Evolutionary conservation across 1,140 invertebrate species (phyloP).

Genomic region (Phymorhynchus buccinoides): DNA sequence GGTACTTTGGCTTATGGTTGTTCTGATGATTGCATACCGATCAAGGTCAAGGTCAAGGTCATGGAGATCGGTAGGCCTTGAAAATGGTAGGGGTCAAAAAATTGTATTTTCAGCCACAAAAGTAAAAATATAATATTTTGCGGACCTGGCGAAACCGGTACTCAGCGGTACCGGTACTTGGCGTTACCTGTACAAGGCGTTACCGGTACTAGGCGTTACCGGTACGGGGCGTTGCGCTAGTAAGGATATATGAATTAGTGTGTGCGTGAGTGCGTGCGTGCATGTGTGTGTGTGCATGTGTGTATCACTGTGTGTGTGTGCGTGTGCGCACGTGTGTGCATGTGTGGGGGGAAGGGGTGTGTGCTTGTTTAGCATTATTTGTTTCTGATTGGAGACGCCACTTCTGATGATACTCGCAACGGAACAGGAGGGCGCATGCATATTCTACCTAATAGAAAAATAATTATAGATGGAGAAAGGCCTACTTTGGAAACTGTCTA

Average conservation of each 20-base stretch:
- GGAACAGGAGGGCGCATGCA: too few relatives aligned
- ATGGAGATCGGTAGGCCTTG: too few relatives aligned
- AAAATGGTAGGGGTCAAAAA: too few relatives aligned
- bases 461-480: too few relatives aligned
- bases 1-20: too few relatives aligned
- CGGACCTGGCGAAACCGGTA: background rate
- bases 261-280: constrained; percentile 4
- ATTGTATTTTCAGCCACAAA: too few relatives aligned
- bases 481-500: too few relatives aligned
- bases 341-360: background rate
- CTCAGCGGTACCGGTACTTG: background rate
- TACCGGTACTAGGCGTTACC: background rate
- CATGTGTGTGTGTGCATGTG: background rate
- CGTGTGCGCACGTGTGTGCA: background rate
- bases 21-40: too few relatives aligned
- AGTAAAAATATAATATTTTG: background rate
- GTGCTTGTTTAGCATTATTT: background rate
- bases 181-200: background rate
- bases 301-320: background rate
- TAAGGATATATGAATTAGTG: background rate
- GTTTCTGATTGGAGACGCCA: background rate
- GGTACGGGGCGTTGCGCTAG: background rate
- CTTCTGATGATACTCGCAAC: background rate
- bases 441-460: too few relatives aligned
- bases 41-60: too few relatives aligned